Evolutionary conservation across 2,888 invertebrate species (phyloP).

Genomic region (Clepsis dumicolana): DNA sequence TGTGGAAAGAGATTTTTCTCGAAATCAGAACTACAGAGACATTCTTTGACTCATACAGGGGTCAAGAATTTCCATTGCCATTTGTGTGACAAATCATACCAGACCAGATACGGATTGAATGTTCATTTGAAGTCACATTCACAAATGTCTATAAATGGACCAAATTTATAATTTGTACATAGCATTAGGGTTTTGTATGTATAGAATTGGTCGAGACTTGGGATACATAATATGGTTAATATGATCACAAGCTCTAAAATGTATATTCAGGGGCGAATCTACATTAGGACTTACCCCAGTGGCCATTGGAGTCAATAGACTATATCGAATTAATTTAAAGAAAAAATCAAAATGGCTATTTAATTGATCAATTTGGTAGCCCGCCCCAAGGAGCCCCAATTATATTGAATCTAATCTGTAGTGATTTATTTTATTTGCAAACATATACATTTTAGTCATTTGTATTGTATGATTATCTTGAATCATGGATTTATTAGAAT

Average conservation of each 20-base stretch:
- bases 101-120: slow-evolving; percentile 80
- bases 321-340: no score
- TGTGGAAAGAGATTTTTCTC: slow-evolving; percentile 80
- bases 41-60: slow-evolving; percentile 79
- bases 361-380: no score
- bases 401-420: background rate
- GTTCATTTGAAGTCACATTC: slow-evolving; percentile 80
- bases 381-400: no score
- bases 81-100: slow-evolving; percentile 80
- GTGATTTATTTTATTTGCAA: background rate
- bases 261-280: no score
- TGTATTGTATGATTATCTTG: background rate
- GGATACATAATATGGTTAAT: slow-evolving; percentile 11
- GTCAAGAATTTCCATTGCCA: slow-evolving; percentile 82
- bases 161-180: slow-evolving; percentile 28
- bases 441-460: background rate
- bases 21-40: slow-evolving; percentile 77
- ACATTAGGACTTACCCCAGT: no score
- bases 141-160: slow-evolving; percentile 46
- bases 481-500: no score
- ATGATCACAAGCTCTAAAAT: slow-evolving; percentile 3
- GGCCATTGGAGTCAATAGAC: no score
- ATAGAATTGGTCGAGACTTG: background rate
- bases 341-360: no score
- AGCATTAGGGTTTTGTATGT: background rate